Percentiles rank a stretch among this genome's conserved stretches.
Evolutionary conservation across 2,888 invertebrate genomes (phyloP).

Genomic region (Elaeidobius kamerunicus): DNA sequence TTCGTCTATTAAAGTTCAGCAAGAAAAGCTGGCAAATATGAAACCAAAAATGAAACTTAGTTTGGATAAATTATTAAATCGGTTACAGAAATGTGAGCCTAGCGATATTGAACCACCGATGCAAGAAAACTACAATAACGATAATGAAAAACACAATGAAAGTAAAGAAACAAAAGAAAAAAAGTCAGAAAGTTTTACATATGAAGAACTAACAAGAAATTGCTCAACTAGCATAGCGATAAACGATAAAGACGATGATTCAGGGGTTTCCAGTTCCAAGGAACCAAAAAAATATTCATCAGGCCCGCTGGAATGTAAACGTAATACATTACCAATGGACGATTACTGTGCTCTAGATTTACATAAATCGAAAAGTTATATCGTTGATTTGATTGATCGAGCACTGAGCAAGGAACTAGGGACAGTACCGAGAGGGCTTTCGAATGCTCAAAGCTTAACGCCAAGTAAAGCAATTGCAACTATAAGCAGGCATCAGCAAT

Average conservation of each 20-base stretch:
- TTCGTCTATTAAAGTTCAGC: conserved; percentile 18
- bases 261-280: not conserved
- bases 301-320: conserved; percentile 9
- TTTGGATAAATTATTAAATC: conserved; percentile 34
- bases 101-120: too few species aligned
- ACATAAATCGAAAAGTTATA: conserved; percentile 50
- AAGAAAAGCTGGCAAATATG: conserved; percentile 16
- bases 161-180: not conserved
- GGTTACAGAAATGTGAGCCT: conserved; percentile 37
- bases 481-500: conserved; percentile 42
- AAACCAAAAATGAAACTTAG: conserved; percentile 27
- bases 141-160: not conserved
- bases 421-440: conserved; percentile 37
- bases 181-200: conserved; percentile 21
- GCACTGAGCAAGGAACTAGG: conserved; percentile 50
- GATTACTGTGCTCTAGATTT: conserved; percentile 47
- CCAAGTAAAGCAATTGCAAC: conserved; percentile 41
- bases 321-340: conserved; percentile 36
- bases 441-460: conserved; percentile 37
- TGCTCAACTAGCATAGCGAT: not conserved
- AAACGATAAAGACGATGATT: not conserved
- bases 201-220: conserved; percentile 17
- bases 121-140: not conserved
- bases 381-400: conserved; percentile 50
- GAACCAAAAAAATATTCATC: conserved; percentile 5